phyloP scores from a whole-genome alignment of 2,113 vertebrate species.

The Butorides virescens region DNA sequence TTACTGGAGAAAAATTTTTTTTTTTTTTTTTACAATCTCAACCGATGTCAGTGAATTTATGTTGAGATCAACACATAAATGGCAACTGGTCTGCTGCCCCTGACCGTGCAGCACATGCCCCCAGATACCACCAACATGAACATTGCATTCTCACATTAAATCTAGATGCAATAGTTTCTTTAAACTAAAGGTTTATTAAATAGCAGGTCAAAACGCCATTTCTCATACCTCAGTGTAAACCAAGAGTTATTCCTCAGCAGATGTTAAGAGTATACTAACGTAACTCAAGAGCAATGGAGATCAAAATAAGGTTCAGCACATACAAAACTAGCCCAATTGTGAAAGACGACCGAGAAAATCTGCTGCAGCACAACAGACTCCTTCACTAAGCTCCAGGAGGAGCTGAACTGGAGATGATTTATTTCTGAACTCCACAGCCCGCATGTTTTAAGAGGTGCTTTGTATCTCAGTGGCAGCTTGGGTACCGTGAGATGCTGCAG shows the following conservation, averaged over 20 bases:
- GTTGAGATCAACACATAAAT: background rate
- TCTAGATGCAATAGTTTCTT: background rate
- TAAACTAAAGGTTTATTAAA: background rate
- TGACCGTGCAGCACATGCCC: background rate
- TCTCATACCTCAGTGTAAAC: background rate
- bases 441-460: background rate
- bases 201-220: background rate
- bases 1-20: background rate
- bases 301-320: background rate
- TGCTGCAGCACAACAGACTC: background rate
- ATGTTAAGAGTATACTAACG: rapidly evolving
- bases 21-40: background rate
- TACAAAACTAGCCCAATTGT: background rate
- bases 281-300: background rate
- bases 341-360: background rate
- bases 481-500: background rate
- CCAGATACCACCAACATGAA: rapidly evolving
- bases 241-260: background rate
- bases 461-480: background rate
- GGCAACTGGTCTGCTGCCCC: background rate
- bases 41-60: background rate
- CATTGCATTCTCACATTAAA: background rate
- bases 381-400: background rate
- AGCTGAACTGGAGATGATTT: background rate
- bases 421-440: background rate